Evolutionary conservation across 2,797 vertebrate genomes (phyloP), one percentile per base, ranked within the genome.

Genomic region (Myotis pilosus): DNA sequence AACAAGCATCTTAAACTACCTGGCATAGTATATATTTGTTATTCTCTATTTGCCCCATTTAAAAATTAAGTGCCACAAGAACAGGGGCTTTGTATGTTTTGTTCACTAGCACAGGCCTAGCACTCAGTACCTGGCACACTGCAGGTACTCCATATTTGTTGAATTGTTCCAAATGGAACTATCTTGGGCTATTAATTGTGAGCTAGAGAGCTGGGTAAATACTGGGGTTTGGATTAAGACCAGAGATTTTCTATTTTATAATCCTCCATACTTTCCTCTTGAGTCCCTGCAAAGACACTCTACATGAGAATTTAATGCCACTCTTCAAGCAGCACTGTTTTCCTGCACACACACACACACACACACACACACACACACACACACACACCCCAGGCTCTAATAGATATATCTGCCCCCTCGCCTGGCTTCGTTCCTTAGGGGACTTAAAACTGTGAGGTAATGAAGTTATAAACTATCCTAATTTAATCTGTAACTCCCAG

Each of bases 121-220:
- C 28, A 81, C n/a, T 66, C 11, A 57, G 16, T 36, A 5, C 66
- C 38, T 72, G 47, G 60, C 66, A 86, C 22, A 49, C 1, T 17
- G 5, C 17, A 62, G 51, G 76, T 20, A 79, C 41, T 83, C 55
- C 10, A 11, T 44, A 44, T 69, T 33, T 69, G 44, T 19, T 60
- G 10, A 91, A 80, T 68, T 92, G 33, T 89, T 69, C 55, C 86
- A 92, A 75, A 86, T 23, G 55, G 10, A 85, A 92, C 16, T 79
- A 84, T 68, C 60, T 36, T 69, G 11, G 41, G 15, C 88, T 75
- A 83, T 44, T 74, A 83, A 62, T 74, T 60, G 25, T 82, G 76
- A 94, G 38, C 20, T 22, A 68, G 57, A 55, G 4, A 84, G 44
- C 57, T 83, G 10, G 28, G 79, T 68, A 68, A 93, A 78, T 60